These are phyloP conservation scores for Tinamus guttatus DNA, from an alignment of 2,113 vertebrate genomes.

Conservation along the genomic window DNA sequence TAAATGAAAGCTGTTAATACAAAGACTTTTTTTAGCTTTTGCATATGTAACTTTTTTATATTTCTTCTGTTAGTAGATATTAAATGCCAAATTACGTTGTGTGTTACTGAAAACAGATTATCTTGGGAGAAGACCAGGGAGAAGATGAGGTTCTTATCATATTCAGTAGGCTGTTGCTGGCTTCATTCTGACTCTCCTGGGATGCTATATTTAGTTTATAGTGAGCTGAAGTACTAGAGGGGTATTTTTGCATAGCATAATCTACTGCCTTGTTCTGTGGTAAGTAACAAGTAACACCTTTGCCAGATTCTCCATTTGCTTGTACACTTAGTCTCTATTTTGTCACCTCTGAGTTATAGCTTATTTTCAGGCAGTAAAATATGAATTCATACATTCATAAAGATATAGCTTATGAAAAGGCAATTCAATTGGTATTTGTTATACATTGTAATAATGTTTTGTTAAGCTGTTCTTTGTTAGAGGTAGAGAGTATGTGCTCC, in stretches of 20 bases:
- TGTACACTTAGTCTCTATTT: background rate
- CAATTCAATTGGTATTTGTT: background rate
- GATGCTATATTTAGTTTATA: background rate
- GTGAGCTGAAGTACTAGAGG: background rate
- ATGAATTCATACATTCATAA: constrained; percentile 1
- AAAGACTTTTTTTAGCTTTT: background rate
- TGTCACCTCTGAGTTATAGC: background rate
- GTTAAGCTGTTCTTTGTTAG: background rate
- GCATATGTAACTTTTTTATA: background rate
- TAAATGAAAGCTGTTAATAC: background rate
- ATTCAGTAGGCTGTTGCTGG: background rate
- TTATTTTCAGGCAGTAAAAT: constrained; percentile 34
- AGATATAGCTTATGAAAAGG: background rate
- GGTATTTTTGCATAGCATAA: background rate
- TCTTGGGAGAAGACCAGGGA: background rate
- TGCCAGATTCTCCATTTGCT: background rate
- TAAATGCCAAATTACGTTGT: background rate
- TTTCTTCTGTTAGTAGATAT: background rate
- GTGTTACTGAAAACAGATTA: background rate
- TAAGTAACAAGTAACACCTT: background rate
- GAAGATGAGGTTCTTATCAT: background rate
- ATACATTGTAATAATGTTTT: background rate
- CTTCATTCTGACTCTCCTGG: background rate
- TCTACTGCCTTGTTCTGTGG: background rate
- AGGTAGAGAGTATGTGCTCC: background rate